These are phyloP conservation scores for Orthonychiurus folsomi DNA, from an alignment of 2,888 invertebrate genomes.

Conservation along the genomic window DNA sequence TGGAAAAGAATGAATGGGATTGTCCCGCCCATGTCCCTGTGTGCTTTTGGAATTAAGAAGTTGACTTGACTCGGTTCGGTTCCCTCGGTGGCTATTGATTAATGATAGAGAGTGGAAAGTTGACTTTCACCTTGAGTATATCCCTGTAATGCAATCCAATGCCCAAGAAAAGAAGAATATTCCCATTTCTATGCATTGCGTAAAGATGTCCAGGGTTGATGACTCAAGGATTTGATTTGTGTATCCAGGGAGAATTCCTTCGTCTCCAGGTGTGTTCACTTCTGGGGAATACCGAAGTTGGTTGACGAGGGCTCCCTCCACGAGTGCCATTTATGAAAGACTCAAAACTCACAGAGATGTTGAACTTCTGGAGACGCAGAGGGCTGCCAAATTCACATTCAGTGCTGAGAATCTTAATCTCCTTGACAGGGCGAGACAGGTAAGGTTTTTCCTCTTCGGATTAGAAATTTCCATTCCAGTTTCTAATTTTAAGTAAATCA, in stretches of 20 bases:
- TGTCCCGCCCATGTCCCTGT: too few species aligned
- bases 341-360: constrained; percentile 71
- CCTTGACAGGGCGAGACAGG: constrained; percentile 51
- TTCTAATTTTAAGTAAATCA: too few species aligned
- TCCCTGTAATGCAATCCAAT: too few species aligned
- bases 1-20: too few species aligned
- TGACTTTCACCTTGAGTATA: not conserved
- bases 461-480: too few species aligned
- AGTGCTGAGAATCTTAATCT: constrained; percentile 76
- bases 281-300: constrained; percentile 89
- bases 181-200: too few species aligned
- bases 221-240: not conserved
- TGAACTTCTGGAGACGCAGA: constrained; percentile 51
- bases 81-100: not conserved
- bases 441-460: constrained; percentile 46
- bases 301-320: constrained; percentile 69
- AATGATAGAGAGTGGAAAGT: not conserved
- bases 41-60: not conserved
- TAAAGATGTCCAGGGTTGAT: too few species aligned
- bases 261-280: constrained; percentile 57
- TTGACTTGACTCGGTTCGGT: not conserved
- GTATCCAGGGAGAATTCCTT: constrained; percentile 37
- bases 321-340: constrained; percentile 85
- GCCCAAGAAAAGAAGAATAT: too few species aligned
- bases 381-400: constrained; percentile 69